phyloP scores from a whole-genome alignment of 2,888 invertebrate genomes.

The Lissocephala sabroskyi region DNA sequence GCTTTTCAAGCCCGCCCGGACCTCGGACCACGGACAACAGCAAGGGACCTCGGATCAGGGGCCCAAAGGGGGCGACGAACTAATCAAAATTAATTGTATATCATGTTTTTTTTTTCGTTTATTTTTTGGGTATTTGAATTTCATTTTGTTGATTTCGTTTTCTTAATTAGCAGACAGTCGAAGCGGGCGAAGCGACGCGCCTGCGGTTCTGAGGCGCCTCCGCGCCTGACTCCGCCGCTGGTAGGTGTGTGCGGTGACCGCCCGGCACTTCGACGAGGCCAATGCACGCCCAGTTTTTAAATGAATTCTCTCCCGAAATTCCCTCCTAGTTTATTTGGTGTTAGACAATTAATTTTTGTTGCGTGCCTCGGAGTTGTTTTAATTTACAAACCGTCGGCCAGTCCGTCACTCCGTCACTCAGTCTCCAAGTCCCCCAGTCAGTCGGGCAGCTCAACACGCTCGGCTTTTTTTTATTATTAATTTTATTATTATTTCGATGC shows the following conservation, averaged over 20 bases:
- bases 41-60: too few relatives aligned
- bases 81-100: slow-evolving; percentile 69
- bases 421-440: too few relatives aligned
- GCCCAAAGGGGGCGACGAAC: slow-evolving; percentile 30
- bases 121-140: slow-evolving; percentile 24
- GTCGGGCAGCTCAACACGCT: slow-evolving; percentile 31
- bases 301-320: slow-evolving; percentile 23
- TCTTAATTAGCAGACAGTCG: slow-evolving; percentile 58
- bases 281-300: slow-evolving; percentile 52
- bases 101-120: slow-evolving; percentile 48
- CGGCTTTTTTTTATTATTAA: slow-evolving; percentile 32
- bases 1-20: too few relatives aligned
- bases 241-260: neutral
- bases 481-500: slow-evolving; percentile 17
- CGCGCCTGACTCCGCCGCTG: too few relatives aligned
- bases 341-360: slow-evolving; percentile 71
- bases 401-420: too few relatives aligned
- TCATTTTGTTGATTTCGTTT: slow-evolving; percentile 19
- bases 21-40: too few relatives aligned
- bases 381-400: slow-evolving; percentile 60
- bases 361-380: slow-evolving; percentile 66
- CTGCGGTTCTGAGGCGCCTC: too few relatives aligned
- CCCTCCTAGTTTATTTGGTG: slow-evolving; percentile 62
- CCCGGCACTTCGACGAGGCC: neutral
- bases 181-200: too few relatives aligned